Evolutionary conservation across 1,140 invertebrate species (phyloP).

Genomic region (Diorhabda elongata): DNA sequence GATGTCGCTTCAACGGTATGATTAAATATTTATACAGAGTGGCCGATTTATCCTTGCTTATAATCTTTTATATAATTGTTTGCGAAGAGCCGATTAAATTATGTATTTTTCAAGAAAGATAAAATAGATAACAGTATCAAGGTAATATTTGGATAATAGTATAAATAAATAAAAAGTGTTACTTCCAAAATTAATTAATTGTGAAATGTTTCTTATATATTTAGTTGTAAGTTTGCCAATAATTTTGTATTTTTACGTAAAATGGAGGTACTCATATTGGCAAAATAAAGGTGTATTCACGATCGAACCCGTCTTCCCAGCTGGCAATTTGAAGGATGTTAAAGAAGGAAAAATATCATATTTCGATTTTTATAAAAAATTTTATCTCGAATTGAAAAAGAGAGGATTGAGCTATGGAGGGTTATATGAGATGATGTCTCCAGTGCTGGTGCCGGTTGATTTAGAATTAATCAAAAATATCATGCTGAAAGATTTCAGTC

Average conservation of each 20-base stretch:
- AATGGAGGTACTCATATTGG: conserved; percentile 44
- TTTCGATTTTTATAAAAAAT: neutral
- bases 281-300: conserved; percentile 44
- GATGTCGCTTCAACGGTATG: too few species aligned
- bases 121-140: too few species aligned
- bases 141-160: too few species aligned
- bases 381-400: conserved; percentile 40
- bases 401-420: conserved; percentile 24
- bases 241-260: conserved; percentile 27
- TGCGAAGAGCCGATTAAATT: too few species aligned
- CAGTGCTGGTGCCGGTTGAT: conserved; percentile 42
- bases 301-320: conserved; percentile 39
- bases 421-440: conserved; percentile 19
- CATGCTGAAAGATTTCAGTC: conserved; percentile 48
- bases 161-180: too few species aligned
- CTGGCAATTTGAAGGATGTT: conserved; percentile 36
- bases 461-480: conserved; percentile 49
- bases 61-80: too few species aligned
- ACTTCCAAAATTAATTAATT: too few species aligned
- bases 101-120: too few species aligned
- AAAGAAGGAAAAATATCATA: neutral
- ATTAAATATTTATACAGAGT: too few species aligned
- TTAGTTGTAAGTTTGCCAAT: neutral
- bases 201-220: neutral
- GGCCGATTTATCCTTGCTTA: too few species aligned